Percentiles rank a stretch among this genome's conserved stretches.
Conservation (phyloP, 2,797 vertebrate genomes). For the Prionace glauca region DNA sequence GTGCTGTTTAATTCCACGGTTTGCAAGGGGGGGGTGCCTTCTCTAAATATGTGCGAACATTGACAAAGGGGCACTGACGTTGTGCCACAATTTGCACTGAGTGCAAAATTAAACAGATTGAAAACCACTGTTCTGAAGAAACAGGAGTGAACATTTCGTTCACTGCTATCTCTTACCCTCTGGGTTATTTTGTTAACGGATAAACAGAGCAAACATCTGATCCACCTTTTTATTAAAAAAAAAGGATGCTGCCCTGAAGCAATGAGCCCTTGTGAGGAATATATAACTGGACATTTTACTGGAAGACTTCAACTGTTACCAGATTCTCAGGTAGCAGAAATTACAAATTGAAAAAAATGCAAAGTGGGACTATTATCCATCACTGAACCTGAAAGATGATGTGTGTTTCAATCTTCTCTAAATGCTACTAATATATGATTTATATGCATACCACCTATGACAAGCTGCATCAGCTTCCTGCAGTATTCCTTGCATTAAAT, state of each 20-base stretch:
- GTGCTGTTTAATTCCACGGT: background rate
- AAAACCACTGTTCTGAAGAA: background rate
- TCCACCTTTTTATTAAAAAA: background rate
- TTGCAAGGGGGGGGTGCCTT: background rate
- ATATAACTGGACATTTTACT: background rate
- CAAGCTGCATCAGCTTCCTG: background rate
- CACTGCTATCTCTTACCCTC: background rate
- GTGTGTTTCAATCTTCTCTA: background rate
- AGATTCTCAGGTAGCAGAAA: background rate
- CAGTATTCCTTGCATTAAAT: background rate
- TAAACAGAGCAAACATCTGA: background rate
- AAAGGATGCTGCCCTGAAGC: background rate
- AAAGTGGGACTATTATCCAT: background rate
- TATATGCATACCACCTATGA: background rate
- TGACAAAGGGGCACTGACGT: background rate
- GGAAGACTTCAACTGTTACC: background rate
- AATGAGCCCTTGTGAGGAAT: background rate
- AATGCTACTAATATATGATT: background rate
- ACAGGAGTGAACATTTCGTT: background rate
- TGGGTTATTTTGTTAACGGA: background rate
- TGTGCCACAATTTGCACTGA: background rate
- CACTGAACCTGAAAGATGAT: background rate
- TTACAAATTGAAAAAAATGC: slow-evolving; percentile 28
- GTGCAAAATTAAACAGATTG: background rate
- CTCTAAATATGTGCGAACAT: background rate